Evolutionary conservation across 2,113 vertebrate species (phyloP).

Genomic region (Chionodraco myersi): DNA sequence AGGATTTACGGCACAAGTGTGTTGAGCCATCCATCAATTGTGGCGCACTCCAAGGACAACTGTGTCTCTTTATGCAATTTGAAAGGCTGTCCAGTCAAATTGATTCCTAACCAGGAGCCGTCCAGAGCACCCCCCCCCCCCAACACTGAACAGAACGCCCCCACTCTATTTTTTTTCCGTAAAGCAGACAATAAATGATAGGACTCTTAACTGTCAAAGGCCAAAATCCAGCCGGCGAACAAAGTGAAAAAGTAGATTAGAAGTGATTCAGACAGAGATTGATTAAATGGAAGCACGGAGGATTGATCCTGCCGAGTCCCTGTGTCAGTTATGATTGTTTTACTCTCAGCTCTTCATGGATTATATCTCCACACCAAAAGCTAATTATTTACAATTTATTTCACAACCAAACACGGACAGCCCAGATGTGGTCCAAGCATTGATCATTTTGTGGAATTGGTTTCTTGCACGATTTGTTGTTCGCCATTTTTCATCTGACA

Average conservation of each 20-base stretch:
- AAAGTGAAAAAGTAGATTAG: slow-evolving; percentile 69
- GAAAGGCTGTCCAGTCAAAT: slow-evolving; percentile 85
- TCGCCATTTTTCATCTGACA: background rate
- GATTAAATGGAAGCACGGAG: slow-evolving; percentile 60
- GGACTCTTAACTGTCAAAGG: slow-evolving; percentile 46
- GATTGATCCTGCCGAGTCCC: slow-evolving; percentile 47
- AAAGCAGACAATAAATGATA: slow-evolving; percentile 75
- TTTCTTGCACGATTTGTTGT: background rate
- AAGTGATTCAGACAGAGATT: slow-evolving; percentile 65
- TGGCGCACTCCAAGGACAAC: slow-evolving; percentile 82
- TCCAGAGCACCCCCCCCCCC: slow-evolving; percentile 60
- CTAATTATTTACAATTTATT: slow-evolving; percentile 21
- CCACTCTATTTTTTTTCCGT: slow-evolving; percentile 62
- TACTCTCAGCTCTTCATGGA: slow-evolving; percentile 33
- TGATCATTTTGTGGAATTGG: slow-evolving; percentile 24
- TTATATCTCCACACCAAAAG: slow-evolving; percentile 38
- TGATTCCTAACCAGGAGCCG: slow-evolving; percentile 83
- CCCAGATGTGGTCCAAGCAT: background rate
- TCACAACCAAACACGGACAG: slow-evolving; percentile 23
- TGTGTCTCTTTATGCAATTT: slow-evolving; percentile 85
- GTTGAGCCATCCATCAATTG: slow-evolving; percentile 84
- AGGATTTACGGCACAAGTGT: slow-evolving; percentile 83
- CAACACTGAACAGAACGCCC: slow-evolving; percentile 67
- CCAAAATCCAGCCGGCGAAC: slow-evolving; percentile 61
- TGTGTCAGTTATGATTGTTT: slow-evolving; percentile 51